Percentiles rank a stretch among this genome's conserved stretches.
These are phyloP conservation scores for Cerastoderma edule DNA, from an alignment of 2,888 invertebrate species.

Conservation along the genomic window DNA sequence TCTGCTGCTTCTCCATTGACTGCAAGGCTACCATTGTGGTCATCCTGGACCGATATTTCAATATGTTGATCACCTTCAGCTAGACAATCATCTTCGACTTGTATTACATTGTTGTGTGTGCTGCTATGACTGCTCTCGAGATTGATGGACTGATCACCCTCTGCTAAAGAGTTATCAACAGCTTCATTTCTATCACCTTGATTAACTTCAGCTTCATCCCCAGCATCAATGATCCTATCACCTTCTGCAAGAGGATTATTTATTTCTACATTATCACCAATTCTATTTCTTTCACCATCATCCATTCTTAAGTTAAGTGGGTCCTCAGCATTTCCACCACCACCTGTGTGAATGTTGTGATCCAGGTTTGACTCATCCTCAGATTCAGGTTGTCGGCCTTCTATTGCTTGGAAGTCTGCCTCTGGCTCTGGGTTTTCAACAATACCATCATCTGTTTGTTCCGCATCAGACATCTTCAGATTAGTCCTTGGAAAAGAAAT, in stretches of 20 bases:
- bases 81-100: neutral
- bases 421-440: constrained; percentile 69
- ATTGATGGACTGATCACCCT: constrained; percentile 22
- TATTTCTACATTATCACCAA: neutral
- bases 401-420: constrained; percentile 36
- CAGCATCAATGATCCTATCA: neutral
- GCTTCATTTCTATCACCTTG: neutral
- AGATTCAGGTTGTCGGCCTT: constrained; percentile 29
- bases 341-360: constrained; percentile 8
- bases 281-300: neutral
- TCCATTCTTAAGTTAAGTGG: neutral
- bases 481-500: too few species aligned
- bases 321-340: constrained; percentile 4
- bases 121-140: too few species aligned
- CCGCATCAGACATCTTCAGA: constrained; percentile 58
- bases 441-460: constrained; percentile 52
- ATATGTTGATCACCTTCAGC: constrained; percentile 3
- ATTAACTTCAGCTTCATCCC: constrained; percentile 10
- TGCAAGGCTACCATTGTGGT: neutral
- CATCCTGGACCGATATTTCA: neutral
- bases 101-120: too few species aligned
- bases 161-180: constrained; percentile 20
- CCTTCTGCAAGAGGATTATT: neutral
- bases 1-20: constrained; percentile 8
- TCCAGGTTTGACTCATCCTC: constrained; percentile 24